Base-by-base conservation (phyloP, 2,888 invertebrate species). In the Megamerina dolium region DNA sequence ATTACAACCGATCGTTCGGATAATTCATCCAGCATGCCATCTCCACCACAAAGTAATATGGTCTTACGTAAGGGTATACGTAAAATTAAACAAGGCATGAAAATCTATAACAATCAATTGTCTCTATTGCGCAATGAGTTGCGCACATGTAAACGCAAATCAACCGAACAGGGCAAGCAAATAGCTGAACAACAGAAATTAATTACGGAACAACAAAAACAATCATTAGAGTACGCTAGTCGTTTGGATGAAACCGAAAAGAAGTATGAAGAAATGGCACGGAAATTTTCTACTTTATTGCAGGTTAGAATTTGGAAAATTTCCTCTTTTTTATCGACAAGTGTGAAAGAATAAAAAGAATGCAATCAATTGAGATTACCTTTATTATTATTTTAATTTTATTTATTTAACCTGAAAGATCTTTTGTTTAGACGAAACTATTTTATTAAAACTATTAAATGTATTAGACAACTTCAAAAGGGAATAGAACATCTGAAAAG, bases 171-270 rank as follows among this genome's bases (percentile, higher is more conserved):
- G 64, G 87, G 89, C 61, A 89, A 88, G 60, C 88, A 87, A 64
- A 83, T 88, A 34, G 77, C 81, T 1, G 87, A 87, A 55, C 83
- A 84, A 59, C 83, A 83, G 63, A 83, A 82, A 60, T 77, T 82
- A 53, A 72, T 83, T 31, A 79, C 82, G 0, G 84, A 84, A 54
- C 83, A 83, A 59, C 83, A 83, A 58, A 85, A 85, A 56, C 85
- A 85, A 64, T 82, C 82, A 0, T 63, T 85, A 51, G 87, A 87
- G 59, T 88, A 87, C 64, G 86, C 86, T 1, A 85, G 82, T 61
- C 80, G 89, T n/a, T 76, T 90, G 49, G 90, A 91, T 59, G 90
- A 90, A 60, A 86, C 88, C 57, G 90, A 90, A 60, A 90, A 89
- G 71, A 91, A 91, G 65, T 88, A 88, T 65, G 91, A 91, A 62